Conservation (phyloP, 2,888 invertebrate genomes). For the Rhagonycha fulva region DNA sequence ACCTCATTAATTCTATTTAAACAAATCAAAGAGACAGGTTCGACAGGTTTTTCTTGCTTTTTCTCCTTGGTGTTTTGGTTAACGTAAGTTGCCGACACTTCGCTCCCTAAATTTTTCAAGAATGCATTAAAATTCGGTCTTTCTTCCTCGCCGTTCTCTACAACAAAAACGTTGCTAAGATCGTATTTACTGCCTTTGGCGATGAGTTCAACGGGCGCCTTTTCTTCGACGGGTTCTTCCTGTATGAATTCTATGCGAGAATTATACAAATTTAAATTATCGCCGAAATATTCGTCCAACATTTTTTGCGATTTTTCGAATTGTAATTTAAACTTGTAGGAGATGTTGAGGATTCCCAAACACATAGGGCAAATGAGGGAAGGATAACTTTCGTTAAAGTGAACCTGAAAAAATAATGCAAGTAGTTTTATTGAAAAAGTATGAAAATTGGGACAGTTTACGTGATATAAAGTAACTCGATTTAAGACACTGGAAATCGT, state of each 20-base stretch:
- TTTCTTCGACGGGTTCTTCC: not conserved
- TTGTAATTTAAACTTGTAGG: constrained; percentile 28
- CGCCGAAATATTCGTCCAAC: constrained; percentile 22
- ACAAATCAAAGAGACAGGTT: not conserved
- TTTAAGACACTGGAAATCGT: not conserved
- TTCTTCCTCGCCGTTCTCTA: constrained; percentile 35
- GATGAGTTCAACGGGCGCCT: constrained; percentile 39
- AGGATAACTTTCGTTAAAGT: constrained; percentile 14
- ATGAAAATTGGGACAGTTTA: not conserved
- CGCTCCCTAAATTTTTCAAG: constrained; percentile 41
- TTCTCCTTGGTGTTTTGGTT: not conserved
- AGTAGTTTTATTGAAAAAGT: not conserved
- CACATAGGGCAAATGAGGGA: constrained; percentile 30
- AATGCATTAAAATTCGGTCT: constrained; percentile 35
- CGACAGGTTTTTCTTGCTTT: not conserved
- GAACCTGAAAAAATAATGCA: constrained; percentile 13
- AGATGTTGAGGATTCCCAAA: constrained; percentile 21
- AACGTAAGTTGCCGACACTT: constrained; percentile 39
- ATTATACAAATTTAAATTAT: not conserved
- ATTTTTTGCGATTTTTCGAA: constrained; percentile 27
- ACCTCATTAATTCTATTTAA: not conserved
- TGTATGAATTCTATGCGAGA: not conserved
- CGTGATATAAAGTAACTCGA: constrained; percentile 1
- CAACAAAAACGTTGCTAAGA: constrained; percentile 39
- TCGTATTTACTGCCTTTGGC: constrained; percentile 36